Evolutionary conservation across 2,888 invertebrate species (phyloP).

Genomic region (Drosophila rubida): DNA sequence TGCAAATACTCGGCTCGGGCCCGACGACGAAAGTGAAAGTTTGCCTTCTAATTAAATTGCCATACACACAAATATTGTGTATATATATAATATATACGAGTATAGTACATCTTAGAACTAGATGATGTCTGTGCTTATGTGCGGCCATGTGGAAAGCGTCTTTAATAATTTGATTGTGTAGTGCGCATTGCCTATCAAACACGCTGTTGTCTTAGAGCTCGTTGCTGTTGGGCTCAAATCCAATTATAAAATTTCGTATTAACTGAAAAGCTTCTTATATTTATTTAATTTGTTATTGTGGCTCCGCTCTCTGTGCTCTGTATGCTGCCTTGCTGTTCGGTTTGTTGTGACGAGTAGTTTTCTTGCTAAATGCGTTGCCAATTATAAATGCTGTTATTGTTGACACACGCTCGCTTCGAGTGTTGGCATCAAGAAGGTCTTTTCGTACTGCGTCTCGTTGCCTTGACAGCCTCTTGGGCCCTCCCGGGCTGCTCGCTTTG

Average conservation of each 20-base stretch:
- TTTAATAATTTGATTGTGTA: slow-evolving; percentile 18
- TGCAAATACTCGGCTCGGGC: not conserved
- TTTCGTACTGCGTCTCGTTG: not conserved
- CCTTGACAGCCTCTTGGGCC: slow-evolving; percentile 3
- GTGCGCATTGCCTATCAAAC: slow-evolving; percentile 1
- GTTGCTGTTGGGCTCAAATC: slow-evolving; percentile 50
- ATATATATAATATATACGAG: not conserved
- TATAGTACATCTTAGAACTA: not conserved
- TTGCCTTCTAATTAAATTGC: slow-evolving; percentile 2
- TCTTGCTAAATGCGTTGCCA: slow-evolving; percentile 31
- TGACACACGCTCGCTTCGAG: slow-evolving; percentile 42
- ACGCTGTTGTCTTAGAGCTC: slow-evolving; percentile 35
- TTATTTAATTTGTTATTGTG: slow-evolving; percentile 78
- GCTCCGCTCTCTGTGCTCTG: slow-evolving; percentile 13
- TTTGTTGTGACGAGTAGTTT: slow-evolving; percentile 16
- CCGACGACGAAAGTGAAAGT: not conserved
- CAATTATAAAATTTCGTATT: slow-evolving; percentile 74
- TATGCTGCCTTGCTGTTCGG: slow-evolving; percentile 10
- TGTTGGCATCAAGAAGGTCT: slow-evolving; percentile 24
- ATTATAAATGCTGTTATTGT: slow-evolving; percentile 44
- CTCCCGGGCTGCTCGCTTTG: not conserved
- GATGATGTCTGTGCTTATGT: not conserved
- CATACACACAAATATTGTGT: not conserved
- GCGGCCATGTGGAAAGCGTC: slow-evolving; percentile 5
- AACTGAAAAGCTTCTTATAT: slow-evolving; percentile 79